Conservation (phyloP, 2,113 vertebrate genomes). For the Scalopus aquaticus region DNA sequence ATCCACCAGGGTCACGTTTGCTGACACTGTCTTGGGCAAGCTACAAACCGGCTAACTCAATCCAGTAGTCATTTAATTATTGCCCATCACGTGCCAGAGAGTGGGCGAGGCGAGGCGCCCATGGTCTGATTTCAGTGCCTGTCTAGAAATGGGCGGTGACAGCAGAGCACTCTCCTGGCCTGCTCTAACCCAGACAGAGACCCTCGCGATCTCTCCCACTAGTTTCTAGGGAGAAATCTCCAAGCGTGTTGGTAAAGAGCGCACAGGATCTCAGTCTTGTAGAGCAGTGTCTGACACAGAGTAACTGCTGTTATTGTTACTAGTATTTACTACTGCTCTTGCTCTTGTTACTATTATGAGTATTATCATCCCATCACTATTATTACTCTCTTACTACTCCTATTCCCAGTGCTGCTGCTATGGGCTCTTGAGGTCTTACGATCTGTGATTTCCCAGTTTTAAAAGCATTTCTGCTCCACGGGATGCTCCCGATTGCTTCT, state of each 20-base stretch:
- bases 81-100: not conserved
- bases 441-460: not conserved
- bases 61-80: not conserved
- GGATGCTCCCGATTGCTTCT: not conserved
- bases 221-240: not conserved
- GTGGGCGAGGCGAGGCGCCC: not conserved
- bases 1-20: not conserved
- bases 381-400: not conserved
- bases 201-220: not conserved
- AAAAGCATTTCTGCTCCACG: not conserved
- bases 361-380: not conserved
- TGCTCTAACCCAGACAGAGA: not conserved
- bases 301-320: not conserved
- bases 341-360: not conserved
- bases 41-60: not conserved
- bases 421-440: not conserved
- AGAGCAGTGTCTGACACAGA: not conserved
- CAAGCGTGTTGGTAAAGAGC: not conserved
- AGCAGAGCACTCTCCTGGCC: not conserved
- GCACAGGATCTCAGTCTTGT: not conserved
- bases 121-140: conserved; percentile 69
- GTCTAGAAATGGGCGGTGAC: conserved; percentile 68
- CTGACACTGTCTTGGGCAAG: not conserved
- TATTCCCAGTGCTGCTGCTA: not conserved
- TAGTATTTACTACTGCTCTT: not conserved